These are phyloP conservation scores for Xiphias gladius DNA, from an alignment of 2,113 vertebrate genomes.

Conservation along the genomic window DNA sequence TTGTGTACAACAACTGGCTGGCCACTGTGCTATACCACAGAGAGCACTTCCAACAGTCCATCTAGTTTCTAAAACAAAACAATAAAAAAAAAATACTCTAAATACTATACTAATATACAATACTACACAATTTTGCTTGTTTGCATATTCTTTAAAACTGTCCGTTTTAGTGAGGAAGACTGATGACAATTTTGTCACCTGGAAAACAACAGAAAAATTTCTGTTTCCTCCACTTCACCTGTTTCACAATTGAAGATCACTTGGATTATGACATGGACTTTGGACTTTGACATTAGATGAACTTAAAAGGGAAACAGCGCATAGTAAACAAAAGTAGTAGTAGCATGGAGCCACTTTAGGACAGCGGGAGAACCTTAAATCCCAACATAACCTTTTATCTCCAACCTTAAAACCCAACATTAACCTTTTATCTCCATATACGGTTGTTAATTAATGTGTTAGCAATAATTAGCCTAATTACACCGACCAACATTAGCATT, in stretches of 20 bases:
- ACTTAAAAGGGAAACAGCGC: neutral
- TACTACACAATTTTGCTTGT: neutral
- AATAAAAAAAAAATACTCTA: neutral
- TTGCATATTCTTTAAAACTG: neutral
- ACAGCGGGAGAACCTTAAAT: neutral
- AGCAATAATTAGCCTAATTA: neutral
- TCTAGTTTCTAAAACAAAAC: neutral
- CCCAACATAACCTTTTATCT: neutral
- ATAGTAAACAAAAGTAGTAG: neutral
- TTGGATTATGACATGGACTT: neutral
- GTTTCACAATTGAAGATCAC: neutral
- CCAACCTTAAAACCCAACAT: neutral
- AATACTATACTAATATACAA: neutral
- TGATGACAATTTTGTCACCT: neutral
- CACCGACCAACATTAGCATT: neutral
- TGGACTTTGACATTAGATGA: neutral
- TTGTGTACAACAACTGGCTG: constrained; percentile 60
- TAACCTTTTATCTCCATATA: neutral
- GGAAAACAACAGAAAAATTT: neutral
- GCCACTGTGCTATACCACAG: constrained; percentile 16
- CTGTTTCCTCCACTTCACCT: neutral
- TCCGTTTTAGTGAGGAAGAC: neutral
- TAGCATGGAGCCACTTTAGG: neutral
- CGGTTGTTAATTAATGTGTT: neutral
- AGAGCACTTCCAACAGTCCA: constrained; percentile 28